Conservation (phyloP, 2,888 invertebrate genomes). For the Zygothrica quintamaculata region DNA sequence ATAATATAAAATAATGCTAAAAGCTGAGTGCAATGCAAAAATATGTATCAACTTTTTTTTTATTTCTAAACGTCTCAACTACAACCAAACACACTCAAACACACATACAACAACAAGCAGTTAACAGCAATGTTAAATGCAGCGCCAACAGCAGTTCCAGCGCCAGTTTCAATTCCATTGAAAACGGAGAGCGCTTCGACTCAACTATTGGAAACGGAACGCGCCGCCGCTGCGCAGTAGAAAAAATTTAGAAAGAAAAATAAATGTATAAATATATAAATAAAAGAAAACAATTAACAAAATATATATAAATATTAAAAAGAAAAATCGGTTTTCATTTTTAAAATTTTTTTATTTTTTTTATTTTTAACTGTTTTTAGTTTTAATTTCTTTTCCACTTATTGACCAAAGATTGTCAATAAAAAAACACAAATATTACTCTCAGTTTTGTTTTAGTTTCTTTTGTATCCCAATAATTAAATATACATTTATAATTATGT, state of each 20-base stretch:
- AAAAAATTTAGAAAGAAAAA: background rate
- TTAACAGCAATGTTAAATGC: background rate
- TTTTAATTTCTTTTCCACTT: constrained; percentile 39
- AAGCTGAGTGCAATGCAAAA: background rate
- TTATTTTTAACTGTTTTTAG: no score
- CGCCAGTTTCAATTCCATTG: no score
- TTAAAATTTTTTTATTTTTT: constrained; percentile 47
- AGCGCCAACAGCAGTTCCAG: background rate
- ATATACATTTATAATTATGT: constrained; percentile 76
- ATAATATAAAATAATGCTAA: constrained; percentile 11
- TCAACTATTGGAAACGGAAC: constrained; percentile 60
- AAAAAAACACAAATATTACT: constrained; percentile 45
- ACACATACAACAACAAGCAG: no score
- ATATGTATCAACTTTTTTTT: no score
- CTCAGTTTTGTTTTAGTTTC: constrained; percentile 46
- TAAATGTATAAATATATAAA: background rate
- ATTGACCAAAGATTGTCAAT: constrained; percentile 61
- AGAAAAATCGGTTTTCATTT: no score
- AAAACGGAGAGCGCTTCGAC: no score
- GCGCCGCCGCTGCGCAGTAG: constrained; percentile 59
- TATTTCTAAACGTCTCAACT: no score
- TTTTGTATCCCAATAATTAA: constrained; percentile 75
- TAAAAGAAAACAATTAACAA: constrained; percentile 10
- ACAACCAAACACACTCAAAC: no score
- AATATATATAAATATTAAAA: no score